Evolutionary conservation across 1,140 invertebrate species (phyloP).

Genomic region (Euwallacea fornicatus): DNA sequence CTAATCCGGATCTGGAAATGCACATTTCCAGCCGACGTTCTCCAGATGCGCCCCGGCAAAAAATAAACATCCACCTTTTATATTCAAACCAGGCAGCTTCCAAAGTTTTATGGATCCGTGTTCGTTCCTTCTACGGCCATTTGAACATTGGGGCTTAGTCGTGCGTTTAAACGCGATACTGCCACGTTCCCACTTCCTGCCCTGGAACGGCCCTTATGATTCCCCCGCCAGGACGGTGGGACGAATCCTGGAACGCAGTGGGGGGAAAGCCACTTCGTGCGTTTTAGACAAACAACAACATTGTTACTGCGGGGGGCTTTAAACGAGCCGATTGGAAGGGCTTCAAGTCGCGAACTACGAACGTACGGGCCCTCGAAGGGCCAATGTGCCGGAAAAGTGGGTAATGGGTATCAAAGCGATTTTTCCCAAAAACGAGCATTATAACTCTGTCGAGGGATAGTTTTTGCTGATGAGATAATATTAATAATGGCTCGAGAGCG

Average conservation of each 20-base stretch:
- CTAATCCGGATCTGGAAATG: conserved; percentile 7
- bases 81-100: conserved; percentile 14
- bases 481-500: too few relatives aligned
- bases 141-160: conserved; percentile 14
- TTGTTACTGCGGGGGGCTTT: conserved; percentile 9
- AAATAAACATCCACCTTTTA: conserved; percentile 22
- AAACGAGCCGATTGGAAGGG: conserved; percentile 17
- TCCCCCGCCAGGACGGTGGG: too few relatives aligned
- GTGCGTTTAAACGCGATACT: conserved; percentile 15
- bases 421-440: too few relatives aligned
- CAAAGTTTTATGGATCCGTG: conserved; percentile 23
- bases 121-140: conserved; percentile 15
- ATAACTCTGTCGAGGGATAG: too few relatives aligned
- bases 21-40: conserved; percentile 4
- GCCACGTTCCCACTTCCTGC: neutral
- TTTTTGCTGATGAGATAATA: too few relatives aligned
- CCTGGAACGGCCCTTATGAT: neutral
- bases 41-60: conserved; percentile 9
- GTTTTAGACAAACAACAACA: conserved; percentile 23
- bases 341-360: conserved; percentile 1
- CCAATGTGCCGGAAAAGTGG: conserved; percentile 7
- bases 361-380: conserved; percentile 7
- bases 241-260: conserved; percentile 15
- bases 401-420: too few relatives aligned
- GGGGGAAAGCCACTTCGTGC: conserved; percentile 15